Conservation (phyloP, 1,140 invertebrate species). For the Carcinoscorpius rotundicauda region DNA sequence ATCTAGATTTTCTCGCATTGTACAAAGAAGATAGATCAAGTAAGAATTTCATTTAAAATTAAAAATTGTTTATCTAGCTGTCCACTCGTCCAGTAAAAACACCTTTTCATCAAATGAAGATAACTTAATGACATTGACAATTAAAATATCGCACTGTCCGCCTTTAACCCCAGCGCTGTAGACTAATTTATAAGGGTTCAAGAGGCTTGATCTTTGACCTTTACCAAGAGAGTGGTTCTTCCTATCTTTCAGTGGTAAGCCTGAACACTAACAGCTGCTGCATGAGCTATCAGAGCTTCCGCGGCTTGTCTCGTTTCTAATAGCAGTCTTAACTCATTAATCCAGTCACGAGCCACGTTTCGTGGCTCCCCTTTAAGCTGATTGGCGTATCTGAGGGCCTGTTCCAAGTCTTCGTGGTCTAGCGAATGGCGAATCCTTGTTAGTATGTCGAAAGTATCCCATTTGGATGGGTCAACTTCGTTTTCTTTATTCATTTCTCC, state of each 20-base stretch:
- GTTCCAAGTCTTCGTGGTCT: conserved; percentile 67
- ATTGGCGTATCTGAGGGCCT: conserved; percentile 79
- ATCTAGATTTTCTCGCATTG: no score
- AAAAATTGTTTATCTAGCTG: no score
- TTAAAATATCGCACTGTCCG: no score
- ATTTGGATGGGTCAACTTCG: conserved; percentile 41
- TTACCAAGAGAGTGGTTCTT: no score
- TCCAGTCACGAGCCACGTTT: conserved; percentile 71
- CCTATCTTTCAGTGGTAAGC: conserved; percentile 16
- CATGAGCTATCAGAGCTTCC: conserved; percentile 69
- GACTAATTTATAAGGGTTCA: no score
- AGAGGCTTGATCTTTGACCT: no score
- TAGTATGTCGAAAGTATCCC: conserved; percentile 73
- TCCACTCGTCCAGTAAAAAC: no score
- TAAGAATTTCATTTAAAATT: no score
- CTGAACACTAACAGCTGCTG: conserved; percentile 36
- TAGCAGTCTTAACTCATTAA: conserved; percentile 63
- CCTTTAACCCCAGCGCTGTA: no score
- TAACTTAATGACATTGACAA: no score
- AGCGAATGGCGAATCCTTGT: conserved; percentile 71
- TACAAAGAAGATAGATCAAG: no score
- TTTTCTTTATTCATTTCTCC: conserved; percentile 26
- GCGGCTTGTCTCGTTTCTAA: conserved; percentile 85
- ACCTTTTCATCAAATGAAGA: no score
- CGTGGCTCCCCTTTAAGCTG: conserved; percentile 70